phyloP scores from a whole-genome alignment of 1,140 invertebrate genomes.

The Venustaconcha ellipsiformis region DNA sequence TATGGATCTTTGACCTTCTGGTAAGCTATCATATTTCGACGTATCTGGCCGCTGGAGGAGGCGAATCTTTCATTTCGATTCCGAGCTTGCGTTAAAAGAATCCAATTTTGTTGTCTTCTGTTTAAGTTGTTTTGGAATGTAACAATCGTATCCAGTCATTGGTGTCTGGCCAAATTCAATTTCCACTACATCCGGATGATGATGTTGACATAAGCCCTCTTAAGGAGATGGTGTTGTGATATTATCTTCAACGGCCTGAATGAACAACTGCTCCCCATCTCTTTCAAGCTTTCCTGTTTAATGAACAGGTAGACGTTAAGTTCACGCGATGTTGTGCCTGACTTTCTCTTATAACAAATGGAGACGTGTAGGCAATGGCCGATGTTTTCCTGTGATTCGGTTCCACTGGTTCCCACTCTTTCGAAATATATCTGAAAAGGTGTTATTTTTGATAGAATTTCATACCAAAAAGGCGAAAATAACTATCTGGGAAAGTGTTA shows the following conservation, averaged over 20 bases:
- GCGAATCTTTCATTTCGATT: background rate
- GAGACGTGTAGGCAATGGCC: constrained; percentile 48
- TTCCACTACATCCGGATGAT: constrained; percentile 3
- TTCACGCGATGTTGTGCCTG: constrained; percentile 14
- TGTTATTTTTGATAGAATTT: constrained; percentile 2
- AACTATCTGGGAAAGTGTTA: background rate
- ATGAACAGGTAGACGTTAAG: constrained; percentile 42
- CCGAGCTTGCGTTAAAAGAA: background rate
- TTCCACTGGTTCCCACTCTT: constrained; percentile 43
- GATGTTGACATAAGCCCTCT: constrained; percentile 2
- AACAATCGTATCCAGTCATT: background rate
- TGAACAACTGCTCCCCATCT: constrained; percentile 39
- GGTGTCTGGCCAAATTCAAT: constrained; percentile 13
- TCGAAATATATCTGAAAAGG: constrained; percentile 41
- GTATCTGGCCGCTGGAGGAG: background rate
- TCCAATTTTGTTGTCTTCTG: background rate
- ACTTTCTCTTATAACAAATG: constrained; percentile 40
- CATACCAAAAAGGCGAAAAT: background rate
- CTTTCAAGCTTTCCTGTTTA: constrained; percentile 40
- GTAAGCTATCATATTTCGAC: background rate
- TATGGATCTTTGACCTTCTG: background rate
- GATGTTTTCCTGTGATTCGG: constrained; percentile 24
- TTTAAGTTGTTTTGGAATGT: background rate
- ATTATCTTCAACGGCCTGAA: constrained; percentile 34
- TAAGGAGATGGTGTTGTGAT: background rate